Conservation (phyloP, 2,113 vertebrate species). For the Stegostoma tigrinum region DNA sequence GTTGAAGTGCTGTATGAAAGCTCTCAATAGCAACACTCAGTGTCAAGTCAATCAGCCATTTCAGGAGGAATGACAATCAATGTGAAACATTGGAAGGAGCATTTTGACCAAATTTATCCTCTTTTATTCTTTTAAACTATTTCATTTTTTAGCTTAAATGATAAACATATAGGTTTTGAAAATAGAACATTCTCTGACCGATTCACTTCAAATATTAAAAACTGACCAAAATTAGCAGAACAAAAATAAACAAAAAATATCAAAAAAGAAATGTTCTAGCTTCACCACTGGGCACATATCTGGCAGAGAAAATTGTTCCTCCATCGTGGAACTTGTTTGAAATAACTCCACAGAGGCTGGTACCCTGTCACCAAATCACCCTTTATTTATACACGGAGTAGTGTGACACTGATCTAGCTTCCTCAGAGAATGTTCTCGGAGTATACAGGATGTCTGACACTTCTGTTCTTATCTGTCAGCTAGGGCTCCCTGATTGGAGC, state of each 20-base stretch:
- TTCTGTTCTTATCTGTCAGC: too few species aligned
- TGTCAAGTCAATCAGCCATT: conserved; percentile 25
- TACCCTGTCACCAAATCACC: too few species aligned
- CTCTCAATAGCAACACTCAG: background rate
- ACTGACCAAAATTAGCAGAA: background rate
- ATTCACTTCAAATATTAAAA: background rate
- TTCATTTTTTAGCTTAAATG: background rate
- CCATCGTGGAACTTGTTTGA: background rate
- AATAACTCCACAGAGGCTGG: too few species aligned
- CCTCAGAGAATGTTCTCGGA: too few species aligned
- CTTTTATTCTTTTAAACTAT: background rate
- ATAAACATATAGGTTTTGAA: background rate
- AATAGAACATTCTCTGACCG: conserved; percentile 4
- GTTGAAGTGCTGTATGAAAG: background rate
- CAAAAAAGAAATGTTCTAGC: background rate
- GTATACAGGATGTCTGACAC: too few species aligned
- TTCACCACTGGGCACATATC: background rate
- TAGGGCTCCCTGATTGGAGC: too few species aligned
- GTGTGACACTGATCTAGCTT: too few species aligned
- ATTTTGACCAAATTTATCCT: background rate
- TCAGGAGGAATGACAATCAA: background rate
- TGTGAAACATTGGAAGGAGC: background rate
- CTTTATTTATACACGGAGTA: too few species aligned
- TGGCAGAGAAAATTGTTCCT: background rate
- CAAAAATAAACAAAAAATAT: background rate